Evolutionary conservation across 2,797 vertebrate genomes (phyloP).

Genomic region (Nothura maculosa): DNA sequence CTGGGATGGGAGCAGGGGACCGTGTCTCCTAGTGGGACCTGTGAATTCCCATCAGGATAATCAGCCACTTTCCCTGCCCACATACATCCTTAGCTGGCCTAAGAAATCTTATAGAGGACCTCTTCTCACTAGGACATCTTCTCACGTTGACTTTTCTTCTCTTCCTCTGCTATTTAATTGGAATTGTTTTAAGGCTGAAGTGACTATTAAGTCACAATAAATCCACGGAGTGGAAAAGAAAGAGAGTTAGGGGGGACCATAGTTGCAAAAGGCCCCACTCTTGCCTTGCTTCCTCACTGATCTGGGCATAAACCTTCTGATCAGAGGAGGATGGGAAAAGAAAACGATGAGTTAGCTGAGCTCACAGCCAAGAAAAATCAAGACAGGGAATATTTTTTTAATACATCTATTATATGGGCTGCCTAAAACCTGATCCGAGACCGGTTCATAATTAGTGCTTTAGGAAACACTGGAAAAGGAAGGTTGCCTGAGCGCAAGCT

Average conservation of each 20-base stretch:
- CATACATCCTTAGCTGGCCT: background rate
- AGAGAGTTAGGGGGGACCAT: background rate
- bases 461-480: background rate
- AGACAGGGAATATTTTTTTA: background rate
- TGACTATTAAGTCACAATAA: background rate
- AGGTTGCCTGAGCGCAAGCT: background rate
- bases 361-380: background rate
- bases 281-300: background rate
- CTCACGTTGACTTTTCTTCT: background rate
- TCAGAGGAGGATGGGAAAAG: background rate
- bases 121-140: background rate
- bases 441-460: background rate
- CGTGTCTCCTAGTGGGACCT: background rate
- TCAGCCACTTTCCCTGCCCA: background rate
- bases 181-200: background rate
- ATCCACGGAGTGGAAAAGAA: background rate
- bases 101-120: background rate
- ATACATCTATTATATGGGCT: background rate
- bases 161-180: background rate
- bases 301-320: background rate
- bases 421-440: background rate
- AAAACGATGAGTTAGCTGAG: background rate
- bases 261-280: background rate
- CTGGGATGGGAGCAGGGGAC: background rate
- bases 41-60: accelerated